Evolutionary conservation across 2,113 vertebrate species (phyloP).

Genomic region (Strigops habroptila): DNA sequence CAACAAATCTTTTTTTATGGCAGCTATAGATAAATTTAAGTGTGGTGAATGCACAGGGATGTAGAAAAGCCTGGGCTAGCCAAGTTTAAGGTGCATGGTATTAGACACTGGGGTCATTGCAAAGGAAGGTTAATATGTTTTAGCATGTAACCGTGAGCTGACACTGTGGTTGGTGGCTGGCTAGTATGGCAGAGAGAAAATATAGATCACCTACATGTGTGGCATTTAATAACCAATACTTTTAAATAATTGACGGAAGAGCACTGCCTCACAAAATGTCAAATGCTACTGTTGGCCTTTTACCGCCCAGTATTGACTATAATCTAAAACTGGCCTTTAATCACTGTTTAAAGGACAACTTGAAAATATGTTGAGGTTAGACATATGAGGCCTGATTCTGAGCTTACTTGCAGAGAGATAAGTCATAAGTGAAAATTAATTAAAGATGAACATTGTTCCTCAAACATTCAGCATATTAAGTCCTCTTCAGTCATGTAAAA

Average conservation of each 20-base stretch:
- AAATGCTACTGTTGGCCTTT: slow-evolving; percentile 66
- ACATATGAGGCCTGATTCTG: neutral
- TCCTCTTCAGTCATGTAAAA: neutral
- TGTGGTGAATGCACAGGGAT: slow-evolving; percentile 20
- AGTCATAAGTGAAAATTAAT: neutral
- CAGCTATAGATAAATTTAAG: slow-evolving; percentile 52
- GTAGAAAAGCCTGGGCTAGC: slow-evolving; percentile 21
- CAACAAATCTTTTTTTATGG: neutral
- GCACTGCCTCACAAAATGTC: slow-evolving; percentile 78
- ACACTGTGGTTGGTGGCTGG: slow-evolving; percentile 48
- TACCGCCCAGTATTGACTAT: slow-evolving; percentile 71
- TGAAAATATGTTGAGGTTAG: slow-evolving; percentile 56
- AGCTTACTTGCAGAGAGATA: neutral
- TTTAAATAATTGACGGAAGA: slow-evolving; percentile 77
- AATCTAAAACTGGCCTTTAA: slow-evolving; percentile 76
- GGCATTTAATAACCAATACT: slow-evolving; percentile 79
- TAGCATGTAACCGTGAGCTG: slow-evolving; percentile 70
- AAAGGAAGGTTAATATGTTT: slow-evolving; percentile 51
- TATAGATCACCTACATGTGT: slow-evolving; percentile 63
- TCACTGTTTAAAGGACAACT: slow-evolving; percentile 79
- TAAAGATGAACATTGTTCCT: neutral
- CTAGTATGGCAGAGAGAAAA: slow-evolving; percentile 11
- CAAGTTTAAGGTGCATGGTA: slow-evolving; percentile 22
- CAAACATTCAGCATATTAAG: neutral
- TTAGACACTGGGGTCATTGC: slow-evolving; percentile 39